A percentile compares a stretch with the other conserved stretches of the same genome.
These are phyloP conservation scores for Hartigia nigra DNA, from an alignment of 2,888 invertebrate species.

Conservation along the genomic window DNA sequence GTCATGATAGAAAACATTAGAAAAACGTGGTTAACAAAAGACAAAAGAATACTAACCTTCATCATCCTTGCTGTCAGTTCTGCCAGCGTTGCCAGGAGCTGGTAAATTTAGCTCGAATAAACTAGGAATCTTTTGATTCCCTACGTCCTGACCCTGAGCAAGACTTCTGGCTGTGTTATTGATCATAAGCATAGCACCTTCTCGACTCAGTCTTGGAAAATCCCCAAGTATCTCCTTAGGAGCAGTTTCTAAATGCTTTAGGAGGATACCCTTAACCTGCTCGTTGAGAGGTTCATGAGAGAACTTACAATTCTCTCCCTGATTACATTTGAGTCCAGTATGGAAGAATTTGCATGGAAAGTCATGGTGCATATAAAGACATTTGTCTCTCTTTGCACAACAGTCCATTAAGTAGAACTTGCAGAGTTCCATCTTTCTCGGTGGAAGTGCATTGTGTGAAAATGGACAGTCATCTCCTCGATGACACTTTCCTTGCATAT, in stretches of 20 bases:
- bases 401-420: conserved; percentile 97
- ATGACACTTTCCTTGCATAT: conserved; percentile 89
- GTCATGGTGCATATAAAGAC: conserved; percentile 95
- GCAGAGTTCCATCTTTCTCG: conserved; percentile 92
- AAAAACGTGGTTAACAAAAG: not conserved
- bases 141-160: conserved; percentile 50
- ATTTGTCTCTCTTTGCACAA: conserved; percentile 95
- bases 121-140: conserved; percentile 62
- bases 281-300: conserved; percentile 92
- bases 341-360: conserved; percentile 98
- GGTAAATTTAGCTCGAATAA: conserved; percentile 64
- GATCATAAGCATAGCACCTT: conserved; percentile 75
- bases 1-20: not conserved
- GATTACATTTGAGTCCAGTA: conserved; percentile 87
- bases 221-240: conserved; percentile 93
- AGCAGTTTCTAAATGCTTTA: conserved; percentile 87
- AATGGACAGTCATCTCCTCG: conserved; percentile 86
- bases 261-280: conserved; percentile 68
- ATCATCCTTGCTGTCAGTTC: conserved; percentile 44
- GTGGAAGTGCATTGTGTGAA: conserved; percentile 85
- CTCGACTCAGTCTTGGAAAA: conserved; percentile 84
- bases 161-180: conserved; percentile 58
- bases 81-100: conserved; percentile 39
- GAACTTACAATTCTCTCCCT: conserved; percentile 89
- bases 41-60: conserved; percentile 42